Conservation (phyloP, 2,888 invertebrate genomes). For the Acanthosepion pharaonis region DNA sequence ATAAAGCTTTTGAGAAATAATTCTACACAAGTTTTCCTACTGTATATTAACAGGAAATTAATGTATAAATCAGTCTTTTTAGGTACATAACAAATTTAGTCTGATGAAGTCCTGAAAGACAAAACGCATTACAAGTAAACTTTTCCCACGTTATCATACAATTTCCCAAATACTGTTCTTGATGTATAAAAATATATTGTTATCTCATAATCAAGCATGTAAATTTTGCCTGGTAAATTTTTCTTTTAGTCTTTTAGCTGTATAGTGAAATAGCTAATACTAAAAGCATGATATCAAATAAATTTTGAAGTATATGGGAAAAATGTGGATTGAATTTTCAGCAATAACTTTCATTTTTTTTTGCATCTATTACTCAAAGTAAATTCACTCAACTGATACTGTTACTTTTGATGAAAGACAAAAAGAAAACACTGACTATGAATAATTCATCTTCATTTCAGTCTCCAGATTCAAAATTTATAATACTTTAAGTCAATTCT, state of each 20-base stretch:
- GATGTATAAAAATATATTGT: no score
- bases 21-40: no score
- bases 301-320: no score
- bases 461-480: no score
- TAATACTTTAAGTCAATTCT: no score
- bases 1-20: no score
- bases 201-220: neutral
- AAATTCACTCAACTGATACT: neutral
- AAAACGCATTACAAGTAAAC: no score
- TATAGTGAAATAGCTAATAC: neutral
- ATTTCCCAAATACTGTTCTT: no score
- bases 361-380: neutral
- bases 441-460: neutral
- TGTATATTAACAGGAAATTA: neutral
- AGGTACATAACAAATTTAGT: neutral
- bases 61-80: neutral
- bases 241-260: neutral
- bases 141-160: no score
- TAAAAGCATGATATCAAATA: no score
- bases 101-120: no score
- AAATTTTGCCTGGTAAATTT: neutral
- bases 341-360: neutral
- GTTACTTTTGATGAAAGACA: neutral
- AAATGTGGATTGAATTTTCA: no score
- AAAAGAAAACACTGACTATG: neutral